phyloP scores from a whole-genome alignment of 2,113 vertebrate species.

The Podilymbus podiceps region DNA sequence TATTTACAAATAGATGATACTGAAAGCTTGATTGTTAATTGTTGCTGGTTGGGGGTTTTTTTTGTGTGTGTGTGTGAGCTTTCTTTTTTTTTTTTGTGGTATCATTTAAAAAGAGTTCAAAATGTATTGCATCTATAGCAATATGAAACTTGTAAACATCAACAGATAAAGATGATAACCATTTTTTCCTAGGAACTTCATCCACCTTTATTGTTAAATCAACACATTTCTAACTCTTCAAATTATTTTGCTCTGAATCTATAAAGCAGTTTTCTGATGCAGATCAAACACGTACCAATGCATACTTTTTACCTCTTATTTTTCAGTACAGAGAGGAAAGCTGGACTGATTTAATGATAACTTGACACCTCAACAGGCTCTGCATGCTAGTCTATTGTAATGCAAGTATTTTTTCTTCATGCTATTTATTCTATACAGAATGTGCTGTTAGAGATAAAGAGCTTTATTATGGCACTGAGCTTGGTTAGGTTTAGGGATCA shows the following conservation, averaged over 20 bases:
- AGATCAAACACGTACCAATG: neutral
- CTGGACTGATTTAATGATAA: neutral
- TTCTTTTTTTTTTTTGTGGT: neutral
- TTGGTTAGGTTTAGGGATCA: neutral
- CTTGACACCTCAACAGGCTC: neutral
- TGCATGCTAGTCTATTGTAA: neutral
- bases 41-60: neutral
- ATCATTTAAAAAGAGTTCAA: neutral
- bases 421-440: neutral
- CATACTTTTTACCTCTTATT: neutral
- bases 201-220: neutral
- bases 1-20: neutral
- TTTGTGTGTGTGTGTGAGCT: fast-evolving
- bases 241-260: neutral
- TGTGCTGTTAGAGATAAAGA: neutral
- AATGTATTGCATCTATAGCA: fast-evolving
- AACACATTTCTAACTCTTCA: neutral
- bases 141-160: neutral
- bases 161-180: neutral
- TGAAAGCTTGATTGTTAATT: neutral
- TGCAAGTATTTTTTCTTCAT: neutral
- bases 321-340: neutral
- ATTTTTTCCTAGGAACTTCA: neutral
- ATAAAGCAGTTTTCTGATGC: neutral
- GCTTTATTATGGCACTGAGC: neutral